These are phyloP conservation scores for Nymphicus hollandicus DNA, from an alignment of 2,113 vertebrate species.

Conservation along the genomic window DNA sequence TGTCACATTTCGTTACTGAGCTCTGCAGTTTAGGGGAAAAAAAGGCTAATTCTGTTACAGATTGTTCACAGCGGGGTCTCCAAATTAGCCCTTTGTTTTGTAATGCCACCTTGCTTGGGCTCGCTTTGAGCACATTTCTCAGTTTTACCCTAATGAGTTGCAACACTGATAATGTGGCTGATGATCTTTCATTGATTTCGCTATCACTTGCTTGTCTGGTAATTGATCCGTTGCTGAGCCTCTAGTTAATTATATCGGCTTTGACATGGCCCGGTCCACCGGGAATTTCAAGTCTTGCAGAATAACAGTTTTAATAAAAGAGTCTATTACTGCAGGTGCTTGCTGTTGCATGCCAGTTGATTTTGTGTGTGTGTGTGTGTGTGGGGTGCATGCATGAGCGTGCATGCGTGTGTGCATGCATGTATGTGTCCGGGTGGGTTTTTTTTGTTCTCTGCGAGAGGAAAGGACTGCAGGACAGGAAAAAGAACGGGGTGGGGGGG, in stretches of 20 bases:
- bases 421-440: not conserved
- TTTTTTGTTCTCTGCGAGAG: constrained; percentile 42
- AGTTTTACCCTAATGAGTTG: constrained; percentile 99
- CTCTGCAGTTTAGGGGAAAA: constrained; percentile 79
- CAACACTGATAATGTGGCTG: constrained; percentile 99
- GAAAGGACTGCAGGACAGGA: constrained; percentile 66
- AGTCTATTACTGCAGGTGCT: constrained; percentile 90
- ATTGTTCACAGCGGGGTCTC: constrained; percentile 88
- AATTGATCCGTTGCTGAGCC: constrained; percentile 99
- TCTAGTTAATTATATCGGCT: constrained; percentile 99
- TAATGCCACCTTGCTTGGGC: constrained; percentile 86
- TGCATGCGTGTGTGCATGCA: not conserved
- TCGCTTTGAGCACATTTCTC: constrained; percentile 91
- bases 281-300: constrained; percentile 98
- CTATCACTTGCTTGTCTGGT: constrained; percentile 99
- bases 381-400: not conserved
- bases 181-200: constrained; percentile 99
- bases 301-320: constrained; percentile 99
- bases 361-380: constrained; percentile 47
- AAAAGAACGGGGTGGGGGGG: not conserved
- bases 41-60: constrained; percentile 87
- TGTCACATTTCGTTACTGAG: constrained; percentile 87
- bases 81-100: constrained; percentile 88
- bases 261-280: constrained; percentile 92
- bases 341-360: constrained; percentile 78